These are phyloP conservation scores for Leucoptera coffeella DNA, from an alignment of 2,888 invertebrate species.

Conservation along the genomic window DNA sequence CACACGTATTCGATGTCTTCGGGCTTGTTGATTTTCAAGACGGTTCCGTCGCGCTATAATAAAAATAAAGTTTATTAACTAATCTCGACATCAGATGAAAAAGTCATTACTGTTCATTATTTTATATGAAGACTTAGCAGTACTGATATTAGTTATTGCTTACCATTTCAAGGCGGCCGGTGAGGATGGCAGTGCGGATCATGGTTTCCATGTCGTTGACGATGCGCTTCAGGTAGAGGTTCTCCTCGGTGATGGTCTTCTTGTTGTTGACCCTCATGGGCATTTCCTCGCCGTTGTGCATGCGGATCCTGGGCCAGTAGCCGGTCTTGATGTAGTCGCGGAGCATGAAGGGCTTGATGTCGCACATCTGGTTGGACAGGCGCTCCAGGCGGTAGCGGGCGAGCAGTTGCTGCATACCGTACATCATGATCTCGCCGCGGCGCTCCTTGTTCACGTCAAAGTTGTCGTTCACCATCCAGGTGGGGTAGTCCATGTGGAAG, in stretches of 20 bases:
- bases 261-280: constrained; percentile 43
- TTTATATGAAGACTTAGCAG: too few relatives aligned
- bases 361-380: constrained; percentile 39
- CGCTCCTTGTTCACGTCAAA: constrained; percentile 37
- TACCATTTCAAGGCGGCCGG: constrained; percentile 28
- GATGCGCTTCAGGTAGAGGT: constrained; percentile 8
- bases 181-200: constrained; percentile 40
- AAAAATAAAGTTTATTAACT: background rate
- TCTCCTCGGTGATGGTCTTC: constrained; percentile 10
- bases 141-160: too few relatives aligned
- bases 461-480: constrained; percentile 56
- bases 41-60: constrained; percentile 46
- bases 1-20: constrained; percentile 63
- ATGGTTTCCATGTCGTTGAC: constrained; percentile 41
- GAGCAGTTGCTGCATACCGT: constrained; percentile 57
- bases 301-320: constrained; percentile 54
- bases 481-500: constrained; percentile 62
- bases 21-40: constrained; percentile 56
- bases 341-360: constrained; percentile 39
- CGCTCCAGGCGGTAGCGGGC: constrained; percentile 53
- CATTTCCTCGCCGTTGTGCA: constrained; percentile 52
- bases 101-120: too few relatives aligned
- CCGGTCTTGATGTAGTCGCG: constrained; percentile 32
- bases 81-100: too few relatives aligned
- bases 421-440: constrained; percentile 55